phyloP scores from a whole-genome alignment of 2,113 vertebrate genomes.

The Isichthys henryi region DNA sequence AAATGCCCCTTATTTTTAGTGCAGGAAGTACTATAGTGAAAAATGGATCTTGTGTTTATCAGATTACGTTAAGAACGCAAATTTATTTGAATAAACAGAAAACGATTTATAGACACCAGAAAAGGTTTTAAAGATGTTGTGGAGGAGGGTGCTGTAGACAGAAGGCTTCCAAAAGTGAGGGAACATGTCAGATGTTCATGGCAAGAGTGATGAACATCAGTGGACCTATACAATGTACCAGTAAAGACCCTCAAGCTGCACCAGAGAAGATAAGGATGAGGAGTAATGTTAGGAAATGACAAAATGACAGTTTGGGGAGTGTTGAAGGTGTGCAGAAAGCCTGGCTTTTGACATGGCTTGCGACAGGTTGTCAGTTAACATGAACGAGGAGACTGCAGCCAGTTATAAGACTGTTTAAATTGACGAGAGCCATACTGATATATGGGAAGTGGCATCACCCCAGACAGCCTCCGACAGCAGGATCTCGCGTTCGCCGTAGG shows the following conservation, averaged over 20 bases:
- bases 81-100: not conserved
- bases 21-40: not conserved
- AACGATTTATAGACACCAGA: not conserved
- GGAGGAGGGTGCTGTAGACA: not conserved
- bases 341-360: not conserved
- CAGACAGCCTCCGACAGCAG: not conserved
- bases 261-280: not conserved
- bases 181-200: not conserved
- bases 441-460: not conserved
- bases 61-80: not conserved
- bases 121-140: not conserved
- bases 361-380: not conserved
- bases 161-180: not conserved
- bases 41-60: not conserved
- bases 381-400: conserved; percentile 1
- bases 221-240: not conserved
- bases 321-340: not conserved
- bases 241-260: not conserved
- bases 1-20: not conserved
- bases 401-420: not conserved
- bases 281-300: not conserved
- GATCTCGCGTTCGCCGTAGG: not conserved
- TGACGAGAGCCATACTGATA: not conserved
- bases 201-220: not conserved
- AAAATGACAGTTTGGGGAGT: conserved; percentile 3